Conservation (phyloP, 2,797 vertebrate species). For the Agapornis canus region DNA sequence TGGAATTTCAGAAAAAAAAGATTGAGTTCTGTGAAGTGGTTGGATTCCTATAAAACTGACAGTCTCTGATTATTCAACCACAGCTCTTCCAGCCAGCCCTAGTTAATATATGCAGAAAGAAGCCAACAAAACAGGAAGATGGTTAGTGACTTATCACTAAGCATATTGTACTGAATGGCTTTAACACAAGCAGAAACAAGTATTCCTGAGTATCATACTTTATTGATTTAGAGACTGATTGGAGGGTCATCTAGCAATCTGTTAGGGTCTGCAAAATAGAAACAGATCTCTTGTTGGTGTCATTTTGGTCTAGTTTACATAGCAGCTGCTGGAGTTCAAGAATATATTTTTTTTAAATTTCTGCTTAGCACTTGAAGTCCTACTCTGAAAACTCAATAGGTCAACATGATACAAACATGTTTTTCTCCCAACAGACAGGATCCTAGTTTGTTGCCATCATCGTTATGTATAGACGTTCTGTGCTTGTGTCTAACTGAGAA, state of each 20-base stretch:
- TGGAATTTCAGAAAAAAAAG: not conserved
- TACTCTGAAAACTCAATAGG: not conserved
- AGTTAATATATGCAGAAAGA: slow-evolving; percentile 2
- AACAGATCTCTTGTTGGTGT: not conserved
- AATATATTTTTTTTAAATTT: not conserved
- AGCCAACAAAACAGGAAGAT: not conserved
- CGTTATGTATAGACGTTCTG: not conserved
- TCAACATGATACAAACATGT: not conserved
- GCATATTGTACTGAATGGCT: not conserved
- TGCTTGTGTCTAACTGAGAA: not conserved
- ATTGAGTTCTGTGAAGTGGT: not conserved
- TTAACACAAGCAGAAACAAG: slow-evolving; percentile 25
- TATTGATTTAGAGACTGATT: not conserved
- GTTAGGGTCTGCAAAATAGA: not conserved
- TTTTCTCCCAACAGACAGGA: not conserved
- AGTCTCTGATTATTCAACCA: not conserved
- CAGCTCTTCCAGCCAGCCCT: not conserved
- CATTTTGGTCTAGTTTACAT: not conserved
- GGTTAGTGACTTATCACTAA: not conserved
- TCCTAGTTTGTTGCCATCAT: not conserved
- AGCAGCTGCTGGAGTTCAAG: not conserved
- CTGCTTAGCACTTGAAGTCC: not conserved
- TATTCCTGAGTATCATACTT: not conserved
- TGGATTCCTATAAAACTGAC: not conserved
- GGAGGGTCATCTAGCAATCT: not conserved